Conservation (phyloP, 2,888 invertebrate genomes). For the Microctonus hyperodae region DNA sequence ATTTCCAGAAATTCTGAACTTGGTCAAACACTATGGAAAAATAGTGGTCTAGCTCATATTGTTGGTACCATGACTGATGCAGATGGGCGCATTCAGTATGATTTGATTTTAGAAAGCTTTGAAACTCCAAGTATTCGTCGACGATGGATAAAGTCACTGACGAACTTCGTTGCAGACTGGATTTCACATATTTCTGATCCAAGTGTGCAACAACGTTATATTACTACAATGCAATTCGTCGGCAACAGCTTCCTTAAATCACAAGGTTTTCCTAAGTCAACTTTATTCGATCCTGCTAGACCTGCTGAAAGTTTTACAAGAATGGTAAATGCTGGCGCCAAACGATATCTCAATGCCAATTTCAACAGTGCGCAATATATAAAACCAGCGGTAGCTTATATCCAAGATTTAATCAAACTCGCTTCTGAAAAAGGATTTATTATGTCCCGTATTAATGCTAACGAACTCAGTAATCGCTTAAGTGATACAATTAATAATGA, state of each 20-base stretch:
- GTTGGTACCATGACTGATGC: constrained; percentile 75
- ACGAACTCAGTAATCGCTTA: constrained; percentile 76
- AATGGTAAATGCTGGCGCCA: constrained; percentile 73
- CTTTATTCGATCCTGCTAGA: constrained; percentile 72
- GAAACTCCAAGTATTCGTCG: constrained; percentile 82
- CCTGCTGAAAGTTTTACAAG: constrained; percentile 77
- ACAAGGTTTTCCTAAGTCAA: constrained; percentile 77
- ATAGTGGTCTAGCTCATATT: constrained; percentile 74
- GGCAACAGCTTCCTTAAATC: constrained; percentile 78
- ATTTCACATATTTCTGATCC: constrained; percentile 79
- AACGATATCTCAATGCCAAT: constrained; percentile 75
- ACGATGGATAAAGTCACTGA: constrained; percentile 80
- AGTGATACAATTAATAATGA: constrained; percentile 84
- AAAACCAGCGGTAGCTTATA: constrained; percentile 76
- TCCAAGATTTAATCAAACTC: constrained; percentile 74
- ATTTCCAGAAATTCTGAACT: constrained; percentile 73
- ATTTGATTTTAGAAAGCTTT: constrained; percentile 76
- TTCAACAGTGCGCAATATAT: constrained; percentile 78
- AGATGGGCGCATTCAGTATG: constrained; percentile 76
- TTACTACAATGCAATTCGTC: constrained; percentile 73
- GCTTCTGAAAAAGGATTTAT: constrained; percentile 74
- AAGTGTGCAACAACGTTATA: constrained; percentile 77
- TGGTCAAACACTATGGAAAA: constrained; percentile 76
- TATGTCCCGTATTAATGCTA: constrained; percentile 72
- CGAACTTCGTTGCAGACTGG: constrained; percentile 77